Evolutionary conservation across 2,113 vertebrate genomes (phyloP).

Genomic region (Myotis davidii): DNA sequence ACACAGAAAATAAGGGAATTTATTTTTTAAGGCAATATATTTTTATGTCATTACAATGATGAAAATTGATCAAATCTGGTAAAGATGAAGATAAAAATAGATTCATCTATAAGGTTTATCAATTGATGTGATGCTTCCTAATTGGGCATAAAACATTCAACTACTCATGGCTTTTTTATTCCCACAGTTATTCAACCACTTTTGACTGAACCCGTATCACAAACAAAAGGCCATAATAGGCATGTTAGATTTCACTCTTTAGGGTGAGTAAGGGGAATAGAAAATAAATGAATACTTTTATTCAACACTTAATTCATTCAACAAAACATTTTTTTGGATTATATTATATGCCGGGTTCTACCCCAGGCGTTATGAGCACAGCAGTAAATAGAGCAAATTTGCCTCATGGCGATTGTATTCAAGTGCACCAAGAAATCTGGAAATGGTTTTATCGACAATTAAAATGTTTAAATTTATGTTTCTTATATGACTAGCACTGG

Average conservation of each 20-base stretch:
- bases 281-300: neutral
- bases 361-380: neutral
- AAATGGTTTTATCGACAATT: neutral
- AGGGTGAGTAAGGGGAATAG: neutral
- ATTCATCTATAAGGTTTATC: neutral
- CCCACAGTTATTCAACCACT: neutral
- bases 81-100: neutral
- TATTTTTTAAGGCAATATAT: neutral
- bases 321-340: neutral
- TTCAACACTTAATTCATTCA: neutral
- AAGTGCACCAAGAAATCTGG: neutral
- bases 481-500: neutral
- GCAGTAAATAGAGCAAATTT: neutral
- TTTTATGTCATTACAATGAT: neutral
- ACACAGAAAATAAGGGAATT: neutral
- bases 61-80: neutral
- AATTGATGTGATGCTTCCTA: neutral
- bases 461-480: slow-evolving; percentile 22
- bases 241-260: neutral
- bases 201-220: neutral
- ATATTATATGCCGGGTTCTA: neutral
- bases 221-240: neutral
- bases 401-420: neutral
- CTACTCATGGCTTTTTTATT: neutral
- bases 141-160: neutral